Evolutionary conservation across 2,113 vertebrate species (phyloP).

Genomic region (Carassius carassius): DNA sequence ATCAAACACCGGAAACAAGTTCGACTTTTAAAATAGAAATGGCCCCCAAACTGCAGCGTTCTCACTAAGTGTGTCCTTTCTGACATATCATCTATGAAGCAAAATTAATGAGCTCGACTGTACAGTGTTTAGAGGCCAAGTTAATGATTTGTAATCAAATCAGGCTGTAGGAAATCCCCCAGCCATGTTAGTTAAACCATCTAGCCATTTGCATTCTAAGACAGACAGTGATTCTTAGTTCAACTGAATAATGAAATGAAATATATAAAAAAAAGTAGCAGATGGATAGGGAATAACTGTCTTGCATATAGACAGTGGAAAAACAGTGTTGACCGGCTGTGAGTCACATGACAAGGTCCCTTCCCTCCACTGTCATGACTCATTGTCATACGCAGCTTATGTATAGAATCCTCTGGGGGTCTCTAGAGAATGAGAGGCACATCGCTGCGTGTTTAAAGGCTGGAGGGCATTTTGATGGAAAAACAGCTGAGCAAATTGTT

Average conservation of each 20-base stretch:
- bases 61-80: not conserved
- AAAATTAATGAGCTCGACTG: not conserved
- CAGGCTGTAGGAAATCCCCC: conserved; percentile 15
- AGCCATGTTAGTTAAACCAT: conserved; percentile 10
- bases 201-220: not conserved
- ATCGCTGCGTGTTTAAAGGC: not conserved
- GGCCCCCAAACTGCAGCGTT: not conserved
- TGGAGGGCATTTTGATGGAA: not conserved
- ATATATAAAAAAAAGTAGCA: not conserved
- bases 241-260: not conserved
- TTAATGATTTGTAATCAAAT: conserved; percentile 25
- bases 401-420: not conserved
- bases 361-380: not conserved
- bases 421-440: not conserved
- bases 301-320: not conserved
- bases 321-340: not conserved
- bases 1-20: conserved; percentile 3
- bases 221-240: not conserved
- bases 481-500: conserved; percentile 17
- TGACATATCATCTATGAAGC: not conserved
- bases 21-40: not conserved
- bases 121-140: not conserved
- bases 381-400: not conserved
- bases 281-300: not conserved
- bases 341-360: conserved; percentile 9